Evolutionary conservation across 2,797 vertebrate species (phyloP).

Genomic region (Manis crassicaudata): DNA sequence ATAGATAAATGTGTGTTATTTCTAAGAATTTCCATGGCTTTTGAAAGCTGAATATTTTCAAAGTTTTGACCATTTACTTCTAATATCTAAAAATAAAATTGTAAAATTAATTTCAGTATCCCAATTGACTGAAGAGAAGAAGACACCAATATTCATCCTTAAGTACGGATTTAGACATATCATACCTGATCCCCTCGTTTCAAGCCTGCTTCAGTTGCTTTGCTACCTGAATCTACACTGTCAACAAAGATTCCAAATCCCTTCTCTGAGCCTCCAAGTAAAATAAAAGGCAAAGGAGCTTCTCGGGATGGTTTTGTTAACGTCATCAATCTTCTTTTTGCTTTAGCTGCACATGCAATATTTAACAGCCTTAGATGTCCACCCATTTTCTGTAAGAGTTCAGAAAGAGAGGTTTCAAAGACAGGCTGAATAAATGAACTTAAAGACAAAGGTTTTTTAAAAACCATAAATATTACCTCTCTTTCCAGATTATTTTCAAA

Average conservation of each 20-base stretch:
- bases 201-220: conserved; percentile 96
- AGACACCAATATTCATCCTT: neutral
- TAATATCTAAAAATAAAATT: conserved; percentile 90
- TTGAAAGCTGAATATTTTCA: conserved; percentile 97
- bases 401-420: conserved; percentile 53
- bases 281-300: conserved; percentile 95
- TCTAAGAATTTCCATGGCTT: conserved; percentile 99
- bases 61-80: conserved; percentile 99
- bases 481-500: conserved; percentile 99
- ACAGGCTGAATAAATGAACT: neutral
- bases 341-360: conserved; percentile 99
- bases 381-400: conserved; percentile 94
- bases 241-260: conserved; percentile 99
- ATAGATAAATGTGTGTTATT: conserved; percentile 99
- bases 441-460: neutral
- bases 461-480: conserved; percentile 89
- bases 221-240: conserved; percentile 95
- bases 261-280: conserved; percentile 97
- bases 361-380: conserved; percentile 99
- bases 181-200: conserved; percentile 98
- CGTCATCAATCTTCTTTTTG: conserved; percentile 96
- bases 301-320: conserved; percentile 98
- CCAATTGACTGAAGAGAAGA: neutral
- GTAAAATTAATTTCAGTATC: conserved; percentile 1
- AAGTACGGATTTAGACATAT: neutral